phyloP scores from a whole-genome alignment of 2,888 invertebrate genomes.

The Acronicta leporina region DNA sequence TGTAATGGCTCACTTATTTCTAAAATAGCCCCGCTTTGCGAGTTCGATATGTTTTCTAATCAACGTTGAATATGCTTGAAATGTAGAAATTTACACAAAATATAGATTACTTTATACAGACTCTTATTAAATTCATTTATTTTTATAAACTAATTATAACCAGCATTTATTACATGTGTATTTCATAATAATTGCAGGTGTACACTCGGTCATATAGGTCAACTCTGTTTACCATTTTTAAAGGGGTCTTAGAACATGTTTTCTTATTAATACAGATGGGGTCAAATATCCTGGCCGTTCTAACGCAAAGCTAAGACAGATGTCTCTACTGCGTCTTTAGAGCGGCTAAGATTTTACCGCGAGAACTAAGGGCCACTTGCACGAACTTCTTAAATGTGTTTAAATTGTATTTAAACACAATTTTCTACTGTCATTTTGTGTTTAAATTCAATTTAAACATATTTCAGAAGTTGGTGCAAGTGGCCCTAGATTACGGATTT shows the following conservation, averaged over 20 bases:
- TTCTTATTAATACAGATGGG: conserved; percentile 12
- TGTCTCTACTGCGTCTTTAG: neutral
- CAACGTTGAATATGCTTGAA: neutral
- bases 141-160: conserved; percentile 39
- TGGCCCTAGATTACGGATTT: conserved; percentile 42
- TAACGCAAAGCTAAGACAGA: neutral
- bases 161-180: conserved; percentile 48
- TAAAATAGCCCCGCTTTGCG: neutral
- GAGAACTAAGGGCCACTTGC: no score
- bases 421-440: no score
- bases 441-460: no score
- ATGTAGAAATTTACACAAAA: conserved; percentile 9
- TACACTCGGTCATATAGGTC: conserved; percentile 19
- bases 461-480: no score
- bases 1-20: neutral
- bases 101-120: conserved; percentile 18
- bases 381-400: no score
- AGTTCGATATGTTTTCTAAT: conserved; percentile 19
- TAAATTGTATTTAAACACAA: no score
- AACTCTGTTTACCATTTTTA: conserved; percentile 20
- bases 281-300: conserved; percentile 16
- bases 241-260: conserved; percentile 35
- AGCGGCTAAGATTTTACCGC: conserved; percentile 6
- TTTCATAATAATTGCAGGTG: conserved; percentile 27
- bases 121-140: conserved; percentile 25